Evolutionary conservation across 37 sponge, comb jelly and placozoan species (phyloP).

Genomic region (Spongilla lacustris): DNA sequence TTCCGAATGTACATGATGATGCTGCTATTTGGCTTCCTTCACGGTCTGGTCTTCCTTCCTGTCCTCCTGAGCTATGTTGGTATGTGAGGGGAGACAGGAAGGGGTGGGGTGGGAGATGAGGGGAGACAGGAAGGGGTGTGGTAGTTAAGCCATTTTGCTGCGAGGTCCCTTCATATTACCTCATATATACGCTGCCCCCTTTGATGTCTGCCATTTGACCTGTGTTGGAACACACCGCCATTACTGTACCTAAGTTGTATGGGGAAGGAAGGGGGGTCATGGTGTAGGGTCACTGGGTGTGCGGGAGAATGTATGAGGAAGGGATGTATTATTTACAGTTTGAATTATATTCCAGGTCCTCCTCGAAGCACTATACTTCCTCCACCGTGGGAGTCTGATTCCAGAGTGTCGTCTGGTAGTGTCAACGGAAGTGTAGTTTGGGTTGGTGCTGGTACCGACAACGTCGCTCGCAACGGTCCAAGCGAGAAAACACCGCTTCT

Average conservation of each 20-base stretch:
- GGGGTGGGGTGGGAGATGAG: background rate
- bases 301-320: too few species aligned
- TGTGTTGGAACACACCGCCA: too few species aligned
- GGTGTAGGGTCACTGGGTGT: background rate
- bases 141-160: background rate
- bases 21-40: constrained; percentile 88
- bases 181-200: too few species aligned
- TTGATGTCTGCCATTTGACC: too few species aligned
- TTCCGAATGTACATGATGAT: constrained; percentile 99
- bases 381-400: background rate
- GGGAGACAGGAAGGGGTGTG: background rate
- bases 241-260: too few species aligned
- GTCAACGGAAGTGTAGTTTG: background rate
- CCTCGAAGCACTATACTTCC: background rate
- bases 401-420: background rate
- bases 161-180: too few species aligned
- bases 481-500: background rate
- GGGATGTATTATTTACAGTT: too few species aligned
- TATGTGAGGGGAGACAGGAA: constrained; percentile 17
- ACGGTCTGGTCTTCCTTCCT: constrained; percentile 94
- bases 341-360: background rate
- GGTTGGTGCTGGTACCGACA: background rate
- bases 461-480: background rate
- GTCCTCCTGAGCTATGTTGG: constrained; percentile 94
- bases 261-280: background rate